Evolutionary conservation across 30 jellyfish, hydroid and myxozoan species (phyloP), one percentile per base, ranked within the genome.

Genomic region (Turritopsis rubra): DNA sequence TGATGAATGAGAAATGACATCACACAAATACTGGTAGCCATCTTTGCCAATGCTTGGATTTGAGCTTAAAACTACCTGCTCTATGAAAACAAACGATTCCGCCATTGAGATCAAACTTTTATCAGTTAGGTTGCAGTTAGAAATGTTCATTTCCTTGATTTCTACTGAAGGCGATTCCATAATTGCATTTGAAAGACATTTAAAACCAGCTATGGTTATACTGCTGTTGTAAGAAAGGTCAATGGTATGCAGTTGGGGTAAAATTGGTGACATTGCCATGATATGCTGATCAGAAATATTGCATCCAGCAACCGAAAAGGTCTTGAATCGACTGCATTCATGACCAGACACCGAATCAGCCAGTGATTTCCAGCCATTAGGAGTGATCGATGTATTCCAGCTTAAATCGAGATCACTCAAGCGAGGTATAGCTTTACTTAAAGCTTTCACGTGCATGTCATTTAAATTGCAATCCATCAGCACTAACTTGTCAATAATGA

Each of bases 131-230:
- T 13, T 41, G 60, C 60, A 41, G 60, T 41, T 41, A 13, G 60
- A 41, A 41, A 41, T 41, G 13, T 41, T 13, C 60, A 41, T 41
- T 41, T 41, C 60, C 60, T 41, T 41, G 60, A 41, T 41, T 41
- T 41, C 60, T 41, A 41, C 60, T 41, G 60, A 41, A 41, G 60
- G 60, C 60, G 60, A 41, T 41, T 41, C 60, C 13, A 68, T 68
- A 7, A 68, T 68, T 68, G 77, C 77, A 27, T 68, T 68, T 68
- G 77, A 68, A 68, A 68, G 77, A 9, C 30, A 23, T n/a, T 27
- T 68, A 22, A 68, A 68, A 8, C 31, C 1, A 68, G 31, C 0
- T 1, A 68, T 68, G 77, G 77, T 68, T 8, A 68, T 23, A 17
- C 77, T 68, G 28, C 19, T 68, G 30, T 68, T 68, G 77, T 68